These are phyloP conservation scores for Oceanites oceanicus DNA, from an alignment of 2,113 vertebrate genomes.

Conservation along the genomic window DNA sequence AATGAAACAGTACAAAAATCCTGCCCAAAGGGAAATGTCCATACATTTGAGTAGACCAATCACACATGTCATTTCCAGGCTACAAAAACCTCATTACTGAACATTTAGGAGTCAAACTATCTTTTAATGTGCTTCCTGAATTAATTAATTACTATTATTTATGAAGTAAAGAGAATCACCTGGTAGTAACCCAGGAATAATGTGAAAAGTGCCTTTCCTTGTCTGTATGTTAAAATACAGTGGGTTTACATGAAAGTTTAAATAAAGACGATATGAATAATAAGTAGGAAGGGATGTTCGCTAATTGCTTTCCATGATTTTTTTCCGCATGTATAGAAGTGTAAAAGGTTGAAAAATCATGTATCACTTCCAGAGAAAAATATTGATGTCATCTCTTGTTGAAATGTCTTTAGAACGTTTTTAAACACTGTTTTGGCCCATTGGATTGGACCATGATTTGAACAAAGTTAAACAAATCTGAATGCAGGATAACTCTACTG, in stretches of 20 bases:
- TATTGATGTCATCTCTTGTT: background rate
- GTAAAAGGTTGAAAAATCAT: background rate
- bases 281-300: background rate
- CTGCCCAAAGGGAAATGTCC: background rate
- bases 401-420: background rate
- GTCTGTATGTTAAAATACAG: background rate
- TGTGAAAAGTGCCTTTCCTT: background rate
- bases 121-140: background rate
- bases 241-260: background rate
- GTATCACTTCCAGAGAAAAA: background rate
- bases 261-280: background rate
- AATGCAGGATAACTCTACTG: background rate
- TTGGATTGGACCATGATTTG: background rate
- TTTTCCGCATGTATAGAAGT: background rate
- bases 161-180: background rate
- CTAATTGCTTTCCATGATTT: background rate
- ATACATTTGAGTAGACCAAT: background rate
- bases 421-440: background rate
- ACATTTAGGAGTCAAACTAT: background rate
- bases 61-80: background rate
- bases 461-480: background rate
- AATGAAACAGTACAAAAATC: constrained; percentile 11
- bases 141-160: constrained; percentile 8
- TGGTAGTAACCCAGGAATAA: background rate
- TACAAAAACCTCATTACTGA: background rate